phyloP scores from a whole-genome alignment of 2,797 vertebrate genomes.

The Malurus leucopterus region DNA sequence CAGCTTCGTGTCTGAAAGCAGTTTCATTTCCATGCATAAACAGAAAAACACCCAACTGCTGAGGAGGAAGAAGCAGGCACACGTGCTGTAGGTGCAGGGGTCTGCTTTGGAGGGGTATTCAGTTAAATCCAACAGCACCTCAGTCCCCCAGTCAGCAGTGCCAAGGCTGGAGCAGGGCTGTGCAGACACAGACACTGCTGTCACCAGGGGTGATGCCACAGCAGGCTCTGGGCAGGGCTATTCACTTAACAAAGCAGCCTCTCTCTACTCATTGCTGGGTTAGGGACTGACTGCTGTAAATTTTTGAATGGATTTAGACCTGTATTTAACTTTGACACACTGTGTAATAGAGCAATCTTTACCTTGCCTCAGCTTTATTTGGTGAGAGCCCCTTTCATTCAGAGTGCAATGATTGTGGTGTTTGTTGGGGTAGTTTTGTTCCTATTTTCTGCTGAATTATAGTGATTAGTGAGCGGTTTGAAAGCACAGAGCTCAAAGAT shows the following conservation, averaged over 20 bases:
- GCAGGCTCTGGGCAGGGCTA: not conserved
- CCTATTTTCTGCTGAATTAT: constrained; percentile 54
- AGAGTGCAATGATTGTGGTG: constrained; percentile 18
- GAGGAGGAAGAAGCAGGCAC: not conserved
- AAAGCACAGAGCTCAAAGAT: constrained; percentile 33
- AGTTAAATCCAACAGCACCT: not conserved
- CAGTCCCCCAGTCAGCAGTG: not conserved
- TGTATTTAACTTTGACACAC: constrained; percentile 35
- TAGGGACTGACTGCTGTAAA: not conserved
- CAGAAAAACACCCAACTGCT: constrained; percentile 14
- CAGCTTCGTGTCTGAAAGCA: constrained; percentile 66
- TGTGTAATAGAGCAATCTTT: constrained; percentile 8
- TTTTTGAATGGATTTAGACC: constrained; percentile 20
- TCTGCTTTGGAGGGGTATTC: not conserved
- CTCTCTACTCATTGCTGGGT: not conserved
- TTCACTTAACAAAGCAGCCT: constrained; percentile 16
- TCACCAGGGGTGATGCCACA: not conserved
- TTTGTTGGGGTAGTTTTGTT: constrained; percentile 29
- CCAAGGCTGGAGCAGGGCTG: not conserved
- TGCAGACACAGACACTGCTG: not conserved
- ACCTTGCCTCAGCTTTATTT: constrained; percentile 20
- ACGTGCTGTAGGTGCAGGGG: not conserved
- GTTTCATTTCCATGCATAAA: constrained; percentile 57
- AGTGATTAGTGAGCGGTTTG: constrained; percentile 44
- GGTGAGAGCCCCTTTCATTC: constrained; percentile 19